Conservation (phyloP, 2,888 invertebrate genomes). For the Ceratothoa steindachneri region DNA sequence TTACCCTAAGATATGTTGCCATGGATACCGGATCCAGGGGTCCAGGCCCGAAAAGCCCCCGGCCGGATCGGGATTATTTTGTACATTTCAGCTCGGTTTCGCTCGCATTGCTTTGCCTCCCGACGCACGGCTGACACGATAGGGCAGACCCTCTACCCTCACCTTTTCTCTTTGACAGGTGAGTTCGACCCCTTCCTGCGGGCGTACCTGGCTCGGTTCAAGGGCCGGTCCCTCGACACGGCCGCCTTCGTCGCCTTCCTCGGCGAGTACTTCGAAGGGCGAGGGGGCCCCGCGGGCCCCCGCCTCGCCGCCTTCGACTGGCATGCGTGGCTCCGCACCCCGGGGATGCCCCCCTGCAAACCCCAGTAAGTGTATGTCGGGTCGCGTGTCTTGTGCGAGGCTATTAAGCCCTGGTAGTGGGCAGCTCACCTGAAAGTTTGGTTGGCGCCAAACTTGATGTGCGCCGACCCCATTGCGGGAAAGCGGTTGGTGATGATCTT, state of each 20-base stretch:
- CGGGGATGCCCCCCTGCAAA: constrained; percentile 84
- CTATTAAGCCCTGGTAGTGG: not conserved
- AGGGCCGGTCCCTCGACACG: constrained; percentile 76
- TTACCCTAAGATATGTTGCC: too few species aligned
- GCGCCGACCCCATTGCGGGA: too few species aligned
- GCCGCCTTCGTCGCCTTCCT: constrained; percentile 75
- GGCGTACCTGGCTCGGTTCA: constrained; percentile 73
- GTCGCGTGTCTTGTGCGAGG: constrained; percentile 8
- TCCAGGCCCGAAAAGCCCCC: too few species aligned
- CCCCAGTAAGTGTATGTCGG: constrained; percentile 55
- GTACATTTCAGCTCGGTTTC: too few species aligned
- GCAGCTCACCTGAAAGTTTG: not conserved
- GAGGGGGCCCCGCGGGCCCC: constrained; percentile 56
- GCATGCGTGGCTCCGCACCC: constrained; percentile 73
- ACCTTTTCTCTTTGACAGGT: too few species aligned
- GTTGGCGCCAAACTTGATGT: too few species aligned
- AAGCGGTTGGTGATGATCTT: too few species aligned
- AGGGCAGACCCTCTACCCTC: too few species aligned
- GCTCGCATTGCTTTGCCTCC: too few species aligned
- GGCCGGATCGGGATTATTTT: too few species aligned
- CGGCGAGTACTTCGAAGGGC: constrained; percentile 62
- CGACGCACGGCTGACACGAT: too few species aligned
- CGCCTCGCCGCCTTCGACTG: constrained; percentile 65
- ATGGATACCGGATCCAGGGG: too few species aligned
- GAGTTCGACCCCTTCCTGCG: constrained; percentile 78